A percentile compares a stretch with the other conserved stretches of the same genome.
phyloP scores from a whole-genome alignment of 2,797 vertebrate species.

The Epinephelus malabaricus region DNA sequence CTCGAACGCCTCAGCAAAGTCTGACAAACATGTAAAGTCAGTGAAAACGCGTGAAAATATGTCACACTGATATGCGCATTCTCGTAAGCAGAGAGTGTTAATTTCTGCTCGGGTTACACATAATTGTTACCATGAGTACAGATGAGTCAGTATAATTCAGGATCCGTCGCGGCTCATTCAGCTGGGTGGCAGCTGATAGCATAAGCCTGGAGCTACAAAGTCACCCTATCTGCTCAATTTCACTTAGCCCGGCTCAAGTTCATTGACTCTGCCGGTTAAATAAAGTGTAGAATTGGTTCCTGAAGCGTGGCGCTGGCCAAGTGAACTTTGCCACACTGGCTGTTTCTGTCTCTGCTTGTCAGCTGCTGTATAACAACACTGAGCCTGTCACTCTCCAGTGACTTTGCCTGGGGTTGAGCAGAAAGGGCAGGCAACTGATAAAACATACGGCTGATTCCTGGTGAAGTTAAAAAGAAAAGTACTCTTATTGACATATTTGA shows the following conservation, averaged over 20 bases:
- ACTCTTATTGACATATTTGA: background rate
- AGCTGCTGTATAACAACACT: conserved; percentile 52
- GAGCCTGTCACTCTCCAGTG: conserved; percentile 30
- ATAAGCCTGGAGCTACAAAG: conserved; percentile 50
- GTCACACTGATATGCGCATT: conserved; percentile 63
- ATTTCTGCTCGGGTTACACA: conserved; percentile 69
- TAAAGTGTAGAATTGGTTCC: conserved; percentile 68
- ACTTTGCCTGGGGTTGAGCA: conserved; percentile 39
- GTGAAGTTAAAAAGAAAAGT: background rate
- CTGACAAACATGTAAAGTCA: conserved; percentile 47
- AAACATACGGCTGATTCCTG: background rate
- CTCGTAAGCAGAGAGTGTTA: conserved; percentile 47
- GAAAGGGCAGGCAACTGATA: background rate
- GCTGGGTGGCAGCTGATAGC: conserved; percentile 45
- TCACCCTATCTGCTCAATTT: conserved; percentile 65
- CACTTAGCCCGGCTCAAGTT: conserved; percentile 48
- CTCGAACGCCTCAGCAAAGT: conserved; percentile 34
- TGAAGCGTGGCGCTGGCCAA: conserved; percentile 59
- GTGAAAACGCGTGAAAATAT: conserved; percentile 63
- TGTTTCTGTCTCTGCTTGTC: conserved; percentile 52
- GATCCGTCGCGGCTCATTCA: conserved; percentile 51
- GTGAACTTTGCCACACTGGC: conserved; percentile 55
- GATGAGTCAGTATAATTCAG: conserved; percentile 62
- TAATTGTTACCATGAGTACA: conserved; percentile 70
- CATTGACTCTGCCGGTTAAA: conserved; percentile 62